Conservation (phyloP, 2,113 vertebrate species). For the Felis chaus region DNA sequence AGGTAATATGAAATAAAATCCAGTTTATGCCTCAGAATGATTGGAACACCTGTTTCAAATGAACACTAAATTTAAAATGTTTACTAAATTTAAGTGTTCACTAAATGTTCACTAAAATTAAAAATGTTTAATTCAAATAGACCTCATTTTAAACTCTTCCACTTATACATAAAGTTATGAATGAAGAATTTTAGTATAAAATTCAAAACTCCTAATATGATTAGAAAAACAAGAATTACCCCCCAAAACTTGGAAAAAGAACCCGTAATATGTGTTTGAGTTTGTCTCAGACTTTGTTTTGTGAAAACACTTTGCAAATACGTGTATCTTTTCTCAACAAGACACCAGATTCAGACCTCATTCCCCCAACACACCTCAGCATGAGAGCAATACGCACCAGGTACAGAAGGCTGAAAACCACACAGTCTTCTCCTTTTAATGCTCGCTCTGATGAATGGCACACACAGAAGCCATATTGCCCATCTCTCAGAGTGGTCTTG, state of each 20-base stretch:
- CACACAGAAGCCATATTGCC: constrained; percentile 44
- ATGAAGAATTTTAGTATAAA: not conserved
- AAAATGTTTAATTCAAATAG: not conserved
- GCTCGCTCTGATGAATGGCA: constrained; percentile 36
- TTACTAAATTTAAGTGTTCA: not conserved
- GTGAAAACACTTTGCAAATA: not conserved
- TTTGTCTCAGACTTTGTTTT: not conserved
- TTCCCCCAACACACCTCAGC: constrained; percentile 21
- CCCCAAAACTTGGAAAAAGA: not conserved
- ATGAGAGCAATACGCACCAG: constrained; percentile 2
- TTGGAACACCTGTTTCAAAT: constrained; percentile 23
- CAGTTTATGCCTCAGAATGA: not conserved
- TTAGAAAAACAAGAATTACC: not conserved
- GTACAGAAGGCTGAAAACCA: constrained; percentile 34
- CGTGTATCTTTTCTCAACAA: not conserved
- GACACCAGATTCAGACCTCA: not conserved
- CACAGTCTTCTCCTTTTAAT: not conserved
- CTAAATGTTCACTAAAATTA: not conserved
- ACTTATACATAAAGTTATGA: not conserved
- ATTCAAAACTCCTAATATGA: not conserved
- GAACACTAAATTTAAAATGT: not conserved
- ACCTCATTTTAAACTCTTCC: not conserved
- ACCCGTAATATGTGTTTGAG: not conserved
- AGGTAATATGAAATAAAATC: not conserved
- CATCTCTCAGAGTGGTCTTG: constrained; percentile 42